phyloP scores from a whole-genome alignment of 2,888 invertebrate genomes.

The Latheticus oryzae region DNA sequence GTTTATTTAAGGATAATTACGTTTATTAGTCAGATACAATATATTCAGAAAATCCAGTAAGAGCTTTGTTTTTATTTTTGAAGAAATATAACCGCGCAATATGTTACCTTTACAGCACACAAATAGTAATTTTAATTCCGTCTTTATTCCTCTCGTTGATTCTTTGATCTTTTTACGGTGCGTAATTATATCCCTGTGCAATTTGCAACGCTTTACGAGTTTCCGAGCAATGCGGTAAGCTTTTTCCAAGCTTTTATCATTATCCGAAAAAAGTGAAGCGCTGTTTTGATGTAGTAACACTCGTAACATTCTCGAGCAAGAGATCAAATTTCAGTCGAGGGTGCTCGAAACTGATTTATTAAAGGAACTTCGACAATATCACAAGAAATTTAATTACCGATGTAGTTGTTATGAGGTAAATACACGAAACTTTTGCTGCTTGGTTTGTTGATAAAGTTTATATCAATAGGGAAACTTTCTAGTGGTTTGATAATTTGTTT shows the following conservation, averaged over 20 bases:
- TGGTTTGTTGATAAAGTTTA: constrained; percentile 32
- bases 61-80: constrained; percentile 28
- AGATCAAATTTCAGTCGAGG: constrained; percentile 28
- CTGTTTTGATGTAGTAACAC: constrained; percentile 1
- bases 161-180: constrained; percentile 1
- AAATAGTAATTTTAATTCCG: constrained; percentile 16
- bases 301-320: constrained; percentile 9
- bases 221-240: constrained; percentile 24
- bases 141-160: constrained; percentile 10
- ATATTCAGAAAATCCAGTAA: constrained; percentile 28
- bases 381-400: constrained; percentile 28
- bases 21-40: constrained; percentile 30
- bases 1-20: constrained; percentile 58
- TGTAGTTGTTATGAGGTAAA: constrained; percentile 27
- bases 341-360: constrained; percentile 22
- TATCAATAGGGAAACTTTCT: constrained; percentile 38
- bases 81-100: constrained; percentile 28
- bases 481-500: constrained; percentile 39
- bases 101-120: constrained; percentile 23
- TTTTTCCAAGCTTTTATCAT: constrained; percentile 26
- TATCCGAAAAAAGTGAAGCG: constrained; percentile 10
- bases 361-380: constrained; percentile 25
- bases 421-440: constrained; percentile 23
- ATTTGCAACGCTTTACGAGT: constrained; percentile 26
- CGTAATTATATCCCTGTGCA: constrained; percentile 35